These are phyloP conservation scores for Apis laboriosa DNA, from an alignment of 1,140 invertebrate species.

Conservation along the genomic window DNA sequence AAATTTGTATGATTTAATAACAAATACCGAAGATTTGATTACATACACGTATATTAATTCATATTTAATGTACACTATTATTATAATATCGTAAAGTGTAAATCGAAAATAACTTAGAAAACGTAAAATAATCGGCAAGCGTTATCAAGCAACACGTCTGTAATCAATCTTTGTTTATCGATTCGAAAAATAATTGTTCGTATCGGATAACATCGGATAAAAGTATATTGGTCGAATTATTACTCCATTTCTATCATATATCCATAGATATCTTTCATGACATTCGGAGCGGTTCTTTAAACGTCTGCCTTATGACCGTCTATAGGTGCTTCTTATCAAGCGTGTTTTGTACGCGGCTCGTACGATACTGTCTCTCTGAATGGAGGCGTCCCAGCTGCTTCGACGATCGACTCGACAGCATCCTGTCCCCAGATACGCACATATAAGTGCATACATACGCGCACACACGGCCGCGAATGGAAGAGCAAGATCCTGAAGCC, in stretches of 20 bases:
- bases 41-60: too few species aligned
- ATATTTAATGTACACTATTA: too few species aligned
- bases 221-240: neutral
- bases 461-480: neutral
- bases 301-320: constrained; percentile 54
- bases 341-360: constrained; percentile 70
- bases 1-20: too few species aligned
- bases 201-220: neutral
- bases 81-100: too few species aligned
- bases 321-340: constrained; percentile 66
- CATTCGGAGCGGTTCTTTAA: constrained; percentile 67
- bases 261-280: constrained; percentile 53
- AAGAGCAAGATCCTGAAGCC: constrained; percentile 5
- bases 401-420: constrained; percentile 73
- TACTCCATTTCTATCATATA: neutral
- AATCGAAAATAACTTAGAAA: neutral
- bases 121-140: neutral
- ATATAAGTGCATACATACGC: constrained; percentile 9
- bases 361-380: constrained; percentile 65
- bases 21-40: too few species aligned
- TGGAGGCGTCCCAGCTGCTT: constrained; percentile 64
- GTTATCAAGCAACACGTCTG: neutral
- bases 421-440: constrained; percentile 52
- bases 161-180: neutral
- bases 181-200: neutral